Evolutionary conservation across 2,113 vertebrate species (phyloP), one percentile per base, ranked within the genome.

Genomic region (Poeciliopsis prolifica): DNA sequence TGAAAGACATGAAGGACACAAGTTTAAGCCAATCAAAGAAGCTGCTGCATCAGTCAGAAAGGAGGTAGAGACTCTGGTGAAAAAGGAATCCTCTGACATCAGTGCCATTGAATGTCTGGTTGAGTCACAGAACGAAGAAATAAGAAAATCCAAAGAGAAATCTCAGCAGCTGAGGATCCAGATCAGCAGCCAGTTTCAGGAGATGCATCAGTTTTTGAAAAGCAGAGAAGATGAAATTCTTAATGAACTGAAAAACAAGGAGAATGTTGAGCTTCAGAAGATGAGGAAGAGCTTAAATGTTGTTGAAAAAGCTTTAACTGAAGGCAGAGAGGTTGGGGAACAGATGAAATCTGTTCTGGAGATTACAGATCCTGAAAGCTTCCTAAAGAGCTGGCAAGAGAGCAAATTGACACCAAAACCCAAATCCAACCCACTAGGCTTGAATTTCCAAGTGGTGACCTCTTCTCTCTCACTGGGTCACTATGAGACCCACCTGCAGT

Each of bases 401-500:
- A 28, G 2, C 0, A 28, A 44, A 3, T 6, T 4, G 51, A 79
- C 70, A 51, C 1, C 2, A 1, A 14, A 66, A 4, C n/a, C 19
- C 1, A 15, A n/a, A 15, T 78, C 81, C 28, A 68, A 1, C 6
- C 62, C 81, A 13, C 77, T 44, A 40, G 65, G 64, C 1, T 11
- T 26, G 1, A 11, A 65, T 7, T 75, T 89, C 3, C 5, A 61
- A 14, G 83, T 91, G 68, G 75, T 77, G 13, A 67, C 64, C 0
- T n/a, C 28, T 7, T 78, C 74, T 42, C 40, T 91, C 5, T 81
- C 70, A 15, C 14, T 92, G 54, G 87, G 80, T 3, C 90, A 86
- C 0, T 79, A 83, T 62, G 88, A 91, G 65, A 91, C 87, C 58
- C 89, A 91, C 75, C 73, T 92, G 66, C 75, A 88, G 85, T 90